Percentiles rank a stretch among this genome's conserved stretches.
Evolutionary conservation across 1,140 invertebrate genomes (phyloP).

Genomic region (Drosophila repletoides): DNA sequence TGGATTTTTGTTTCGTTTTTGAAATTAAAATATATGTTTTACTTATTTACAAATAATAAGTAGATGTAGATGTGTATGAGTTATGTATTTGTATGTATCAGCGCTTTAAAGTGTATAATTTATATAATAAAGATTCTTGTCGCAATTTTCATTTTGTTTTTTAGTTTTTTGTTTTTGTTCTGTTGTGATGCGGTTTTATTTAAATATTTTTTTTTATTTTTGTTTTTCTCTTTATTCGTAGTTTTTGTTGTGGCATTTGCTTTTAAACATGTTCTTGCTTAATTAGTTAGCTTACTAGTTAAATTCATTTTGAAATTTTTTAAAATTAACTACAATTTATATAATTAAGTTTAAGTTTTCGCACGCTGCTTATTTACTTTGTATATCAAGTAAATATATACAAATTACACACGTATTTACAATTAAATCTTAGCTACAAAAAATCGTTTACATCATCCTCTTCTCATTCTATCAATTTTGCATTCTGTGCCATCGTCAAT

Average conservation of each 20-base stretch:
- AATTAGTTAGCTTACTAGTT: slow-evolving; percentile 56
- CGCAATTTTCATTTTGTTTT: slow-evolving; percentile 20
- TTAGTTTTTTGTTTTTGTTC: slow-evolving; percentile 20
- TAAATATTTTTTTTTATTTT: slow-evolving; percentile 26
- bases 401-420: slow-evolving; percentile 79
- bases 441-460: slow-evolving; percentile 40
- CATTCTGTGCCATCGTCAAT: slow-evolving; percentile 54
- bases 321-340: slow-evolving; percentile 78
- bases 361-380: slow-evolving; percentile 71
- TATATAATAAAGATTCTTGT: slow-evolving; percentile 67
- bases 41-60: slow-evolving; percentile 80
- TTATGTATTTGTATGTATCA: slow-evolving; percentile 47
- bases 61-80: slow-evolving; percentile 60
- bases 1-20: slow-evolving; percentile 58
- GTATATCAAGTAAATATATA: slow-evolving; percentile 78
- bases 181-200: slow-evolving; percentile 18
- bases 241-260: slow-evolving; percentile 54
- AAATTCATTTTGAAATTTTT: slow-evolving; percentile 74
- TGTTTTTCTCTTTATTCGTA: slow-evolving; percentile 24
- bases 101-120: slow-evolving; percentile 56
- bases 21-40: slow-evolving; percentile 67
- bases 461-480: slow-evolving; percentile 1
- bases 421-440: slow-evolving; percentile 74
- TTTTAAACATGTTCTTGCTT: slow-evolving; percentile 45
- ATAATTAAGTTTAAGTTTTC: slow-evolving; percentile 48